Conservation (phyloP, 1,140 invertebrate species). For the Oryctes rhinoceros region DNA sequence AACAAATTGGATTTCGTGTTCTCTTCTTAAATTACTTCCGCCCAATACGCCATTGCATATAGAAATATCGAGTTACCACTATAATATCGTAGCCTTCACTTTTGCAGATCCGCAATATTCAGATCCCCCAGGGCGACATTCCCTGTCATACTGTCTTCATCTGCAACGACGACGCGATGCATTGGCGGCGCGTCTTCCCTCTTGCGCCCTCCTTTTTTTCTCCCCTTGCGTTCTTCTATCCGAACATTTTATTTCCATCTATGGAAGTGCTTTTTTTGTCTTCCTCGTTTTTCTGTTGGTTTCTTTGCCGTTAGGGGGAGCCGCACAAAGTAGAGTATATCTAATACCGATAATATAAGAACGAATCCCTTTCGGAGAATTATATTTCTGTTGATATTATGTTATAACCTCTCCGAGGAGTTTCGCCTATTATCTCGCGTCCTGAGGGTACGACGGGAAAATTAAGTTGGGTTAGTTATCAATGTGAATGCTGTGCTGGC, state of each 20-base stretch:
- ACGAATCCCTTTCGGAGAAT: background rate
- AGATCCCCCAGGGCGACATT: background rate
- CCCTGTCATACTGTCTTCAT: slow-evolving; percentile 18
- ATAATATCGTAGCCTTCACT: background rate
- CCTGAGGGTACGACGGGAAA: background rate
- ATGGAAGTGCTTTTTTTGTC: slow-evolving; percentile 9
- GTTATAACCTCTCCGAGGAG: slow-evolving; percentile 8
- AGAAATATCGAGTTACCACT: slow-evolving; percentile 2
- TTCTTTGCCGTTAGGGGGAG: slow-evolving; percentile 5
- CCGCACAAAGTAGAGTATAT: background rate
- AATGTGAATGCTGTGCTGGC: background rate
- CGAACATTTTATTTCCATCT: slow-evolving; percentile 22
- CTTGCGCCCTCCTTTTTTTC: background rate
- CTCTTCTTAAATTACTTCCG: background rate
- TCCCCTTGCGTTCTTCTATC: background rate
- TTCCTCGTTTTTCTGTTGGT: background rate
- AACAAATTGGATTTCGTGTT: slow-evolving; percentile 4
- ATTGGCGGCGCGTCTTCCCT: background rate
- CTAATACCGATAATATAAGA: background rate
- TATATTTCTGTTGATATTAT: slow-evolving; percentile 19
- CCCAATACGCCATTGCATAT: slow-evolving; percentile 1
- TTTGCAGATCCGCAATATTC: slow-evolving; percentile 14
- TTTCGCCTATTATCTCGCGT: background rate
- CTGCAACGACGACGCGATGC: background rate
- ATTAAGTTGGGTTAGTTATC: slow-evolving; percentile 18